Evolutionary conservation across 2,113 vertebrate genomes (phyloP).

Genomic region (Myotis davidii): DNA sequence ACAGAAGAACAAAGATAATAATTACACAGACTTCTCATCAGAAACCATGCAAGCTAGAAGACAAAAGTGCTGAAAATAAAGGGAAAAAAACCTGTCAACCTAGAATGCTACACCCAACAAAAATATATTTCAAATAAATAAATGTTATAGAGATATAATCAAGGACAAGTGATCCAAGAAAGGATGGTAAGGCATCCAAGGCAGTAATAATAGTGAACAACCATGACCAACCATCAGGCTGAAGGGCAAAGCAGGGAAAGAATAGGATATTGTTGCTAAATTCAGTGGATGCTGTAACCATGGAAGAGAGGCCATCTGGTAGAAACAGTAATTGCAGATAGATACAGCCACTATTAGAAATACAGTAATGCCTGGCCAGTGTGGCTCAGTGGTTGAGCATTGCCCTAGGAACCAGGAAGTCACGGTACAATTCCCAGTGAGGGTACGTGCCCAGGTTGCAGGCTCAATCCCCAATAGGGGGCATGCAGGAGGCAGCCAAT

Average conservation of each 20-base stretch:
- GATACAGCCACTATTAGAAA: neutral
- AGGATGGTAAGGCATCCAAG: neutral
- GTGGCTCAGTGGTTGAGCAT: too few relatives aligned
- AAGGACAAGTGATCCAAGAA: neutral
- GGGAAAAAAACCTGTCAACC: neutral
- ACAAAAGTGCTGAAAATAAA: neutral
- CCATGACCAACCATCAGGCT: neutral
- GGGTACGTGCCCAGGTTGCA: too few relatives aligned
- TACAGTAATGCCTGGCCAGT: too few relatives aligned
- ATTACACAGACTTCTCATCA: conserved; percentile 19
- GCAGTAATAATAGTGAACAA: neutral
- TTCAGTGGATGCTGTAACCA: neutral
- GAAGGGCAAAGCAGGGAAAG: neutral
- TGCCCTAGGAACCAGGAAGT: too few relatives aligned
- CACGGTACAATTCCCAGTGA: too few relatives aligned
- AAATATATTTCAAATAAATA: neutral
- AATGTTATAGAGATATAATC: neutral
- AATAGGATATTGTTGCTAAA: neutral
- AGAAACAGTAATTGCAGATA: neutral
- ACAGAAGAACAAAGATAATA: neutral
- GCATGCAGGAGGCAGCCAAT: too few relatives aligned
- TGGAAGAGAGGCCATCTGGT: neutral
- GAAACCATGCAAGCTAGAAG: conserved; percentile 7
- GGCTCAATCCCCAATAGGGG: too few relatives aligned
- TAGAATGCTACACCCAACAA: neutral